phyloP scores from a whole-genome alignment of 1,140 invertebrate genomes.

The Drosophila elegans region DNA sequence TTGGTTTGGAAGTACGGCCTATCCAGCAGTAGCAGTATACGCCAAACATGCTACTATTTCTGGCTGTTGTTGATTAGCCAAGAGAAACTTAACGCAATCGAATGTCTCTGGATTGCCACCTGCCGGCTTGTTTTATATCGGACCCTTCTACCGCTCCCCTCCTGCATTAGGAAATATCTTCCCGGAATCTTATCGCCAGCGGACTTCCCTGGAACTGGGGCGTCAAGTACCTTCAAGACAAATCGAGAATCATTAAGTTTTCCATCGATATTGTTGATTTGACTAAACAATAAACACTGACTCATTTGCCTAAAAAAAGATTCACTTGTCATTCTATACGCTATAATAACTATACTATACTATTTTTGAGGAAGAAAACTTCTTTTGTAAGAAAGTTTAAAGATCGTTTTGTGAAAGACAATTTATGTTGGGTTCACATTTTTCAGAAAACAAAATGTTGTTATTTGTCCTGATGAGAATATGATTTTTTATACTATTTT shows the following conservation, averaged over 20 bases:
- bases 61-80: slow-evolving; percentile 7
- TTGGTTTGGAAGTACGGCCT: not conserved
- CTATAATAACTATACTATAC: not conserved
- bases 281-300: slow-evolving; percentile 37
- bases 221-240: slow-evolving; percentile 27
- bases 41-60: slow-evolving; percentile 5
- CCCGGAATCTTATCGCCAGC: slow-evolving; percentile 59
- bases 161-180: slow-evolving; percentile 20
- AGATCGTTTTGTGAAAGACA: too few species aligned
- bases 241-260: slow-evolving; percentile 17
- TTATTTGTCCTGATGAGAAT: too few species aligned
- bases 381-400: not conserved
- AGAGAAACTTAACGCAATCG: not conserved
- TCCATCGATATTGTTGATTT: slow-evolving; percentile 30
- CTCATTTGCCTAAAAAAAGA: slow-evolving; percentile 28
- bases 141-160: not conserved
- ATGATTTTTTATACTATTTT: too few species aligned
- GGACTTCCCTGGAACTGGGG: slow-evolving; percentile 64
- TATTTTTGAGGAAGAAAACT: not conserved
- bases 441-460: too few species aligned
- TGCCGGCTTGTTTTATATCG: not conserved
- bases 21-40: not conserved
- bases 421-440: too few species aligned
- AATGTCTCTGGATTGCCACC: slow-evolving; percentile 5
- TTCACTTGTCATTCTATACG: slow-evolving; percentile 7